Base-by-base conservation (phyloP, 2,113 vertebrate genomes). In the Myrmophylax atrothorax region DNA sequence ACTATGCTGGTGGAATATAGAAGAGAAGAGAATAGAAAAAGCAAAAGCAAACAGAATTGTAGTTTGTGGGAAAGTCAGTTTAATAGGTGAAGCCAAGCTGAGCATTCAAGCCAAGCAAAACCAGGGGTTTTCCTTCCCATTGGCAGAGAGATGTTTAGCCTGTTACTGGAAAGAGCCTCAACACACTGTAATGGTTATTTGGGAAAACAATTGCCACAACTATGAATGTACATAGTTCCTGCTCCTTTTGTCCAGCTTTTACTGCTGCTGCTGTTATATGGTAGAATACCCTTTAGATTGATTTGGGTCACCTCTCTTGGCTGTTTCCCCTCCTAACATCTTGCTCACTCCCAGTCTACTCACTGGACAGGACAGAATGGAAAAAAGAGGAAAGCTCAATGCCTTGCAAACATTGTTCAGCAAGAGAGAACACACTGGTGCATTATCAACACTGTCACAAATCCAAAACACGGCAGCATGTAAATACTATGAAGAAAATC, bases 191-290 rank as follows among this genome's bases (percentile, higher is more conserved):
- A 35, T 6, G 2, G 7, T 44, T 76, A 22, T 26, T 49, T 49
- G 17, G 22, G 25, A 63, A 72, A 88, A 58, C 0, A 3, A 77
- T 31, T 22, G 11, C 7, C 23, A 42, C 31, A 86, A 1, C 4
- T 5, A 8, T 12, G 18, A 53, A 20, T 3, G 8, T n/a, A 22
- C 1, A 1, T 5, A 29, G 28, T 28, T 60, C 25, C 46, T n/a
- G 10, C 12, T 94, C 29, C 25, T 89, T 89, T 49, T 4, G 7
- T 3, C 4, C 23, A n/a, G 28, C 3, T 89, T 53, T 72, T 84
- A 25, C 35, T 64, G 22, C 25, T 87, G 49, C 20, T 24, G 33
- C 6, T 59, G 40, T n/a, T 9, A 26, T 12, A 35, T 0, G 3
- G 6, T 58, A 52, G 7, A 49, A 29, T 14, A 20, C 14, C 5